These are phyloP conservation scores for Halictus rubicundus DNA, from an alignment of 1,140 invertebrate genomes.

Conservation along the genomic window DNA sequence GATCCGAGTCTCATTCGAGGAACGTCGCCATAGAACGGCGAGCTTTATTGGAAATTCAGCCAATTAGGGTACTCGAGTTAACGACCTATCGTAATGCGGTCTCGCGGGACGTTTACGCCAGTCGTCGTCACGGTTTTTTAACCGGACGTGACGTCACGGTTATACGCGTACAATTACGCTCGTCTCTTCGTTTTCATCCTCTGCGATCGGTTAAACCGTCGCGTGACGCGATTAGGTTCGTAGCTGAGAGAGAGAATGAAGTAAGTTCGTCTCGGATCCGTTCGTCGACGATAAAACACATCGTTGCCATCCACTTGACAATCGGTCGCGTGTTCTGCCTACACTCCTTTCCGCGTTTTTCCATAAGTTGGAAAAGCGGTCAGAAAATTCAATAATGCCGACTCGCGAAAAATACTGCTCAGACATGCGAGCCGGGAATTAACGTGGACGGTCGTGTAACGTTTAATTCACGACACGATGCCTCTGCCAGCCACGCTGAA, in stretches of 20 bases:
- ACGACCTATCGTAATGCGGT: conserved; percentile 60
- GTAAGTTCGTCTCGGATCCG: too few species aligned
- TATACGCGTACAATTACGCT: too few species aligned
- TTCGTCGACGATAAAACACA: too few species aligned
- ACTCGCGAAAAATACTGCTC: conserved; percentile 1
- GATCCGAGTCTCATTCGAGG: neutral
- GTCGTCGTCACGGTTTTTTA: neutral
- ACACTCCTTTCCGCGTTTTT: neutral
- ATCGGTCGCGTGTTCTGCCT: neutral
- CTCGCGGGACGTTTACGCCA: conserved; percentile 27
- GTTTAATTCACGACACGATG: conserved; percentile 27
- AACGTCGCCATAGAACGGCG: neutral
- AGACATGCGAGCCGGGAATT: conserved; percentile 24
- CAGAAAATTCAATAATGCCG: conserved; percentile 37
- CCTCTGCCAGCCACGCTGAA: too few species aligned
- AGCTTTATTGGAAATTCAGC: conserved; percentile 59
- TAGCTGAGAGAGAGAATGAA: too few species aligned
- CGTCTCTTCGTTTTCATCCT: too few species aligned
- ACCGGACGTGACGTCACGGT: conserved; percentile 27
- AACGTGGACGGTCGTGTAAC: conserved; percentile 6
- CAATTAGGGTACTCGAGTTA: conserved; percentile 59
- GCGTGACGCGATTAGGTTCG: too few species aligned
- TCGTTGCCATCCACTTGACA: too few species aligned
- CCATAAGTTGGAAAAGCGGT: neutral
- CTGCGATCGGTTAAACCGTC: too few species aligned